Evolutionary conservation across 2,888 invertebrate genomes (phyloP).

Genomic region (Philhelius pedissequus): DNA sequence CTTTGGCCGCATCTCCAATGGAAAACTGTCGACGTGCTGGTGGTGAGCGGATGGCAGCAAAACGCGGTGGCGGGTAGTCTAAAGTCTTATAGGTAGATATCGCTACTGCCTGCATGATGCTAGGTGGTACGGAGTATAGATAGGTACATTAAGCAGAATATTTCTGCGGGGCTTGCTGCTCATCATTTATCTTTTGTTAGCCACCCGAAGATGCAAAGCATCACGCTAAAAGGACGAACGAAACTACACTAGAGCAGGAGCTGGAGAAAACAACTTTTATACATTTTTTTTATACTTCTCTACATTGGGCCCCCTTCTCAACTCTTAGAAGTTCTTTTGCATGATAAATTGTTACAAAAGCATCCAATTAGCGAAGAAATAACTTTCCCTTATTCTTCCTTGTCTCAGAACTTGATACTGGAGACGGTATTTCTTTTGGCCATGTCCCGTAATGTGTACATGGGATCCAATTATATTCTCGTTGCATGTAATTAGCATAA

Average conservation of each 20-base stretch:
- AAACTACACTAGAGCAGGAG: neutral
- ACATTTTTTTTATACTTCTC: constrained; percentile 24
- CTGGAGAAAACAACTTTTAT: constrained; percentile 46
- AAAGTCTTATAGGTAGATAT: neutral
- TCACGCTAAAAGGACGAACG: constrained; percentile 30
- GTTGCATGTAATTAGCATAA: constrained; percentile 69
- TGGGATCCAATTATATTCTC: constrained; percentile 68
- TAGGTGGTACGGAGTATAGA: neutral
- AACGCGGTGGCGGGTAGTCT: no score
- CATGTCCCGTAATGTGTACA: constrained; percentile 67
- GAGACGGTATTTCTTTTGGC: constrained; percentile 65
- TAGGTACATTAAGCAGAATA: constrained; percentile 44
- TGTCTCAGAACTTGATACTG: constrained; percentile 56
- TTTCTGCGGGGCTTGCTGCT: constrained; percentile 58
- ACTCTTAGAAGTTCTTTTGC: constrained; percentile 46
- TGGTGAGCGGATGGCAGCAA: no score
- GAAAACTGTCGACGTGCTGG: constrained; percentile 16
- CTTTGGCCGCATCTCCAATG: constrained; percentile 48
- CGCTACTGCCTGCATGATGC: neutral
- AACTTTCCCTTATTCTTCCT: constrained; percentile 65
- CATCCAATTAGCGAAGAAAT: constrained; percentile 66
- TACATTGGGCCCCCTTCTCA: neutral
- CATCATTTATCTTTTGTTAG: constrained; percentile 68
- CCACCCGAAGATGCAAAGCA: constrained; percentile 15
- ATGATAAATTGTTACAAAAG: constrained; percentile 69